These are phyloP conservation scores for Pollenia angustigena DNA, from an alignment of 2,888 invertebrate species.

Conservation along the genomic window DNA sequence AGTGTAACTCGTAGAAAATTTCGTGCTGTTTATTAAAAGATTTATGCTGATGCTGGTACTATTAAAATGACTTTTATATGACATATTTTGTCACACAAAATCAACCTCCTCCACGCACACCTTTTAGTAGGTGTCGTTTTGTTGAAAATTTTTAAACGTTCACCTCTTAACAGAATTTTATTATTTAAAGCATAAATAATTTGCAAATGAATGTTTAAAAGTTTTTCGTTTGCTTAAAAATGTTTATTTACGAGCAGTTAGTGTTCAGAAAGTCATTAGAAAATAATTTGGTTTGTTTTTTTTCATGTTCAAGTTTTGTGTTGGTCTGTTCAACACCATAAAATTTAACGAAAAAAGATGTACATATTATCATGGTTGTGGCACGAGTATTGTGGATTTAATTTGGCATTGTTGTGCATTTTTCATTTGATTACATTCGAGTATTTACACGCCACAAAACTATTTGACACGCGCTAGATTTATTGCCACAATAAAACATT, in stretches of 20 bases:
- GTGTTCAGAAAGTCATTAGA: constrained; percentile 55
- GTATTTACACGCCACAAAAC: constrained; percentile 75
- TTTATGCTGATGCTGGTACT: constrained; percentile 69
- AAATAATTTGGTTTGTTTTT: constrained; percentile 56
- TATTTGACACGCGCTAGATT: constrained; percentile 84
- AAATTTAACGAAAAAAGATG: constrained; percentile 3
- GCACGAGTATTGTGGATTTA: constrained; percentile 42
- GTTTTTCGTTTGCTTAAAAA: constrained; percentile 12
- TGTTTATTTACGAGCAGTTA: neutral
- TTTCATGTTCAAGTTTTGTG: constrained; percentile 46
- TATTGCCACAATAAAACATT: constrained; percentile 79
- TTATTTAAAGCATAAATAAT: constrained; percentile 59
- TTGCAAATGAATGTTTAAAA: constrained; percentile 52
- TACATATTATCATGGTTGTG: constrained; percentile 37
- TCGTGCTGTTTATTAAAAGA: constrained; percentile 70
- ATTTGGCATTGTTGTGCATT: constrained; percentile 48
- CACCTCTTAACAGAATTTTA: constrained; percentile 17
- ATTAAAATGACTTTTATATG: constrained; percentile 70
- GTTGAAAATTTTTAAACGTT: constrained; percentile 14
- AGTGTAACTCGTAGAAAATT: constrained; percentile 31
- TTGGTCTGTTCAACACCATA: constrained; percentile 32
- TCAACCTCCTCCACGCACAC: constrained; percentile 59
- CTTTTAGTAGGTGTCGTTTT: constrained; percentile 64
- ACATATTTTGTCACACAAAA: constrained; percentile 62
- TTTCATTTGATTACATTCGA: constrained; percentile 61